These are phyloP conservation scores for Lepetodrilus schrolli DNA, from an alignment of 2,888 invertebrate species.

Conservation along the genomic window DNA sequence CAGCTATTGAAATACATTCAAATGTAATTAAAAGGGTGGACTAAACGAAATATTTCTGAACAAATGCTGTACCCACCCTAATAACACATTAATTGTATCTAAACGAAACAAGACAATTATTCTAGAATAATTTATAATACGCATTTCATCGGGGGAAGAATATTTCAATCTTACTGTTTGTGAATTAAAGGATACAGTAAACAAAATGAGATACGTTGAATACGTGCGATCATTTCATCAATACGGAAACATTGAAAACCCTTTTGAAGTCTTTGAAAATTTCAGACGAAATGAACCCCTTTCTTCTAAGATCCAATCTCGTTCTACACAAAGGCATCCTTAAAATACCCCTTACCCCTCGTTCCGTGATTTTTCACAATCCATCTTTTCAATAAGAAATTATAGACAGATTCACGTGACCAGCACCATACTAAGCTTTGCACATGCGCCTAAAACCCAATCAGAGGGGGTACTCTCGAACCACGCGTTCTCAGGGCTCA, in stretches of 20 bases:
- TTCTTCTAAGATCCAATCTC: neutral
- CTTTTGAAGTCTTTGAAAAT: constrained; percentile 16
- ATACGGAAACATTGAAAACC: neutral
- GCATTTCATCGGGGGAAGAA: neutral
- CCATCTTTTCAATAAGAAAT: constrained; percentile 27
- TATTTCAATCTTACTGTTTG: neutral
- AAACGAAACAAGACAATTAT: too few species aligned
- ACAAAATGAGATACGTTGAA: neutral
- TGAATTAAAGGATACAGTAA: neutral
- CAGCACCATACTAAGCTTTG: constrained; percentile 1
- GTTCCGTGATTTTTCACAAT: constrained; percentile 15
- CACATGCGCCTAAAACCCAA: constrained; percentile 18
- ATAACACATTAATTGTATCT: too few species aligned
- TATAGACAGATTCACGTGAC: constrained; percentile 15
- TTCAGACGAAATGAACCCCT: neutral
- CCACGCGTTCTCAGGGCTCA: neutral
- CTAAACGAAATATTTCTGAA: too few species aligned
- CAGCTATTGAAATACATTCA: too few species aligned
- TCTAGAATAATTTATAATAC: neutral
- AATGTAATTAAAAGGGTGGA: too few species aligned
- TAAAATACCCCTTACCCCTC: constrained; percentile 11
- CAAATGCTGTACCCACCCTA: too few species aligned
- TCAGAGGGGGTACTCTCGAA: neutral
- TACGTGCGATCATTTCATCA: neutral
- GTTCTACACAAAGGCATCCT: neutral